phyloP scores from a whole-genome alignment of 2,113 vertebrate genomes.

The Phainopepla nitens region DNA sequence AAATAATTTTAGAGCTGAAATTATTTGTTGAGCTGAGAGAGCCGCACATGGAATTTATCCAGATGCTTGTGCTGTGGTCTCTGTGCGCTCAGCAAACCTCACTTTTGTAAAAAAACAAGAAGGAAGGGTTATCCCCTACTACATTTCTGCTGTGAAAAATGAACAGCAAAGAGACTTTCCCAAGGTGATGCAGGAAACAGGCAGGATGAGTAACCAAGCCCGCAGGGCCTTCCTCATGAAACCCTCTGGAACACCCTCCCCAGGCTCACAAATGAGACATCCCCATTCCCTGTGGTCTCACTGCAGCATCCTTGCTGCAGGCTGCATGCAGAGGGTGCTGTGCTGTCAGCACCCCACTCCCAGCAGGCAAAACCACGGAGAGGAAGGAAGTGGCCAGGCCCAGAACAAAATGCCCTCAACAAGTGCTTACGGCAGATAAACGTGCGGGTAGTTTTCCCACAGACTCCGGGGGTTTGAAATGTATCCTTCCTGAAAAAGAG shows the following conservation, averaged over 20 bases:
- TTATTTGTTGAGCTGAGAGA: not conserved
- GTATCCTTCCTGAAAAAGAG: slow-evolving; percentile 86
- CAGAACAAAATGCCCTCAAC: not conserved
- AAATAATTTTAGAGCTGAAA: not conserved
- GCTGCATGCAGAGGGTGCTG: not conserved
- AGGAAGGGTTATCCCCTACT: not conserved
- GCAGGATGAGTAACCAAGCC: not conserved
- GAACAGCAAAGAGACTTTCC: not conserved
- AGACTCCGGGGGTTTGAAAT: slow-evolving; percentile 89
- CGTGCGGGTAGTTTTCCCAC: slow-evolving; percentile 95
- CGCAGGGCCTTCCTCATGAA: not conserved
- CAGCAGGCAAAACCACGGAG: not conserved
- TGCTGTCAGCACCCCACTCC: not conserved
- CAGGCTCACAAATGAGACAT: not conserved
- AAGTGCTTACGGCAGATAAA: slow-evolving; percentile 87
- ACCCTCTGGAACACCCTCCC: not conserved
- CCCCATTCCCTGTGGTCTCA: rapidly evolving
- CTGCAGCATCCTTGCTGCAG: not conserved
- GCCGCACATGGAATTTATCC: not conserved
- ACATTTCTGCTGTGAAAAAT: not conserved
- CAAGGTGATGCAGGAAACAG: not conserved
- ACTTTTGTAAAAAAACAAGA: not conserved
- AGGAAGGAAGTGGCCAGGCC: slow-evolving; percentile 36
- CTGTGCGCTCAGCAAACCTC: not conserved
- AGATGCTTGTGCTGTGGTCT: not conserved